Conservation (phyloP, 2,888 invertebrate genomes). For the Spilarctia lutea region DNA sequence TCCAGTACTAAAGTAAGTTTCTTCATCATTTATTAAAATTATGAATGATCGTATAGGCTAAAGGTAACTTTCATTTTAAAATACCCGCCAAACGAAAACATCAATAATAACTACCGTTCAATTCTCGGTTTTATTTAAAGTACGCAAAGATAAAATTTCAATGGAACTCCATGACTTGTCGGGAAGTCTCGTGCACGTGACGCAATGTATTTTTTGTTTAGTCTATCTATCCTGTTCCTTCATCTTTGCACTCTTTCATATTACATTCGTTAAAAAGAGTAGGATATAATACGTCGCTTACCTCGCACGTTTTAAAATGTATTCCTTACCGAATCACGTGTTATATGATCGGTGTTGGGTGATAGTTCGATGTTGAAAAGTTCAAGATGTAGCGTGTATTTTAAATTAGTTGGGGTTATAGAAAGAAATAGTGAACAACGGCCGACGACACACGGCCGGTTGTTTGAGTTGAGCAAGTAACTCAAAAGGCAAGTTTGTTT, state of each 20-base stretch:
- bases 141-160: conserved; percentile 43
- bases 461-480: conserved; percentile 50
- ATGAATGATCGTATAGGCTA: conserved; percentile 25
- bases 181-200: conserved; percentile 65
- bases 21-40: conserved; percentile 8
- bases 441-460: conserved; percentile 58
- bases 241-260: conserved; percentile 42
- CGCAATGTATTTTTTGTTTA: conserved; percentile 51
- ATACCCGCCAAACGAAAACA: conserved; percentile 52
- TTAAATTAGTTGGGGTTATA: conserved; percentile 67
- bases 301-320: conserved; percentile 61
- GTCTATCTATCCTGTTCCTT: conserved; percentile 57
- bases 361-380: conserved; percentile 41
- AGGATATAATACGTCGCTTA: conserved; percentile 55
- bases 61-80: conserved; percentile 39
- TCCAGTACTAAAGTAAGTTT: conserved; percentile 67
- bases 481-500: conserved; percentile 74
- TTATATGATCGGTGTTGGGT: conserved; percentile 60
- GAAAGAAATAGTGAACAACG: conserved; percentile 67
- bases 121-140: conserved; percentile 28
- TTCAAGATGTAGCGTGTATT: conserved; percentile 45
- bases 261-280: conserved; percentile 40
- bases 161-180: conserved; percentile 31
- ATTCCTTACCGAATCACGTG: conserved; percentile 52
- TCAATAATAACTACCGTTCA: conserved; percentile 19